Conservation (phyloP, 2,888 invertebrate species). For the Andrena bucephala region DNA sequence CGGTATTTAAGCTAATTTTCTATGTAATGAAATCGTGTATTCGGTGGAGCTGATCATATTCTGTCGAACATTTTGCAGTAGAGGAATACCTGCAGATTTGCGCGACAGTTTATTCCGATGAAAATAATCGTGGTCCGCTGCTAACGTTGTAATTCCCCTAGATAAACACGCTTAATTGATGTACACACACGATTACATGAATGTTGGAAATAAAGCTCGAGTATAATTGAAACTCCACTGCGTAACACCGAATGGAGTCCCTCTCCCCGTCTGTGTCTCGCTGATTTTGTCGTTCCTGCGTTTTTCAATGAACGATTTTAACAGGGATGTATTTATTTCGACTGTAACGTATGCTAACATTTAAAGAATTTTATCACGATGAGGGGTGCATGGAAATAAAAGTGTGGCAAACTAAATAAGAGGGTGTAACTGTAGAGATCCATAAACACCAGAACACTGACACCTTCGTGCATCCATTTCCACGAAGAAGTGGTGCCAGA, state of each 20-base stretch:
- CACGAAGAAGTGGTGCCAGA: no score
- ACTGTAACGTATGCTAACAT: neutral
- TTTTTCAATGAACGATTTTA: neutral
- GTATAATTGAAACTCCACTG: conserved; percentile 27
- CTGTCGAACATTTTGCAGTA: neutral
- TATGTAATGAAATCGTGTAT: neutral
- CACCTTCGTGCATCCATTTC: no score
- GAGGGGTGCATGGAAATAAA: no score
- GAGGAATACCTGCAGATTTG: neutral
- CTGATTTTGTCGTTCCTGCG: neutral
- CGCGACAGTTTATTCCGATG: neutral
- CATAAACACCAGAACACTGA: neutral
- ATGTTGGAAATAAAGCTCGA: conserved; percentile 29
- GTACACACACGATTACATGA: conserved; percentile 29
- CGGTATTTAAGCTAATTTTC: no score
- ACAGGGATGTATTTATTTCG: neutral
- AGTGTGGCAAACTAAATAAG: no score
- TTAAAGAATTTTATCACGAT: neutral
- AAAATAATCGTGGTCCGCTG: conserved; percentile 8
- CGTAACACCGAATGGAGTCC: neutral
- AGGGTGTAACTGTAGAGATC: neutral
- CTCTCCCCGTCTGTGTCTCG: neutral
- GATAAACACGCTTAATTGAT: conserved; percentile 17
- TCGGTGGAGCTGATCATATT: neutral
- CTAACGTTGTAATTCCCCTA: conserved; percentile 14